These are phyloP conservation scores for Drosophila eugracilis DNA, from an alignment of 1,140 invertebrate species.

Conservation along the genomic window DNA sequence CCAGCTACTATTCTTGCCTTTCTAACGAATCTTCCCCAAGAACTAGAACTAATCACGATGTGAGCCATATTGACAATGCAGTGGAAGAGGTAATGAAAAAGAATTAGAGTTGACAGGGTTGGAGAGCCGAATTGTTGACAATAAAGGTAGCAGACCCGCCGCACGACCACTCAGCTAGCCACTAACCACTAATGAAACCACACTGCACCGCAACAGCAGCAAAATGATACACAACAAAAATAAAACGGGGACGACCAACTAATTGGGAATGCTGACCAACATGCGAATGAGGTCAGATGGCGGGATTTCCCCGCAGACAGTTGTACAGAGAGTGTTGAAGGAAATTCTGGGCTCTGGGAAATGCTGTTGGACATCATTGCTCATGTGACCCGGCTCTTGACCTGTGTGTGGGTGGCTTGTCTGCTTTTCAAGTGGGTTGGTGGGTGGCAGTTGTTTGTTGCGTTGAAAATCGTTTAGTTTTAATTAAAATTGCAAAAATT, in stretches of 20 bases:
- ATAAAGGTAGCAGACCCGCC: conserved; percentile 31
- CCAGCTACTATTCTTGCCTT: too few species aligned
- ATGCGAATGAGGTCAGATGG: conserved; percentile 53
- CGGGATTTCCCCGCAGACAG: background rate
- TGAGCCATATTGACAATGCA: background rate
- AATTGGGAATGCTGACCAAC: conserved; percentile 53
- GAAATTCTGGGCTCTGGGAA: conserved; percentile 18
- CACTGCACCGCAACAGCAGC: conserved; percentile 39
- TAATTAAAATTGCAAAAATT: conserved; percentile 46
- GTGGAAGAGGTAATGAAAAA: conserved; percentile 15
- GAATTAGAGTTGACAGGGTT: conserved; percentile 8
- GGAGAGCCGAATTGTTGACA: conserved; percentile 42
- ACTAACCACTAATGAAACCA: conserved; percentile 59
- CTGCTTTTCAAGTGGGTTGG: background rate
- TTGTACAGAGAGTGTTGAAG: conserved; percentile 14
- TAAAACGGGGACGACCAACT: conserved; percentile 22
- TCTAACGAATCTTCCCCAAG: background rate
- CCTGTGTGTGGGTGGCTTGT: background rate
- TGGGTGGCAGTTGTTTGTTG: conserved; percentile 22
- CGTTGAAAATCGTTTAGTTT: conserved; percentile 49
- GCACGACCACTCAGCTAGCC: conserved; percentile 21
- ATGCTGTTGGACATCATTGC: conserved; percentile 20
- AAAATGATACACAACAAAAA: conserved; percentile 27
- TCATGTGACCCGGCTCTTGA: conserved; percentile 18
- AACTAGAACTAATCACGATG: background rate